Conservation (phyloP, 2,797 vertebrate genomes). For the Odontamblyopus rebecca region DNA sequence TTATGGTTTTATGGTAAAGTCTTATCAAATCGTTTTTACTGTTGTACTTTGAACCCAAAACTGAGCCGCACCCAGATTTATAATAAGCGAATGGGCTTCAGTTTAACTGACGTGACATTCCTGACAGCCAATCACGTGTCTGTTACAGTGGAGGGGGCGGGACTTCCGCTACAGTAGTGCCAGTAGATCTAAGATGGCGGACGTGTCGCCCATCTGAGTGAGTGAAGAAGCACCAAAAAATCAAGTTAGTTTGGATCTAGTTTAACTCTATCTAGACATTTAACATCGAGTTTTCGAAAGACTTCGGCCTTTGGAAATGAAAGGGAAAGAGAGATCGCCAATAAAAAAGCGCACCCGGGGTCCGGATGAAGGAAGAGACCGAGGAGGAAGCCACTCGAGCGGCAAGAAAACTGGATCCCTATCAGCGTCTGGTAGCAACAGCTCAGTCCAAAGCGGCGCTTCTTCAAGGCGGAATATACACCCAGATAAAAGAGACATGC, state of each 20-base stretch:
- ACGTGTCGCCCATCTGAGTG: slow-evolving; percentile 30
- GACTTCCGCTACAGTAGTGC: slow-evolving; percentile 45
- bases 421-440: slow-evolving; percentile 68
- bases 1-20: background rate
- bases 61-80: slow-evolving; percentile 47
- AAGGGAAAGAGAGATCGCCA: slow-evolving; percentile 93
- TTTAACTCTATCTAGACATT: background rate
- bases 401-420: slow-evolving; percentile 76
- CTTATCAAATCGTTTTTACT: background rate
- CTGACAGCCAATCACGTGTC: slow-evolving; percentile 45
- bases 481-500: slow-evolving; percentile 77
- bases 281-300: background rate
- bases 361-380: slow-evolving; percentile 84
- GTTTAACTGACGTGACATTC: slow-evolving; percentile 12
- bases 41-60: slow-evolving; percentile 36
- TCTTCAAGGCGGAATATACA: slow-evolving; percentile 70
- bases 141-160: slow-evolving; percentile 32
- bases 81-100: slow-evolving; percentile 20
- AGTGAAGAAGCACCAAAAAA: slow-evolving; percentile 23
- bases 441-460: slow-evolving; percentile 59
- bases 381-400: slow-evolving; percentile 85
- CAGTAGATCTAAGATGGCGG: slow-evolving; percentile 65
- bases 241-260: slow-evolving; percentile 13
- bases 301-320: slow-evolving; percentile 75
- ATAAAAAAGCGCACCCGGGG: slow-evolving; percentile 90